phyloP scores from a whole-genome alignment of 1,140 invertebrate genomes.

The Drosophila neocordata region DNA sequence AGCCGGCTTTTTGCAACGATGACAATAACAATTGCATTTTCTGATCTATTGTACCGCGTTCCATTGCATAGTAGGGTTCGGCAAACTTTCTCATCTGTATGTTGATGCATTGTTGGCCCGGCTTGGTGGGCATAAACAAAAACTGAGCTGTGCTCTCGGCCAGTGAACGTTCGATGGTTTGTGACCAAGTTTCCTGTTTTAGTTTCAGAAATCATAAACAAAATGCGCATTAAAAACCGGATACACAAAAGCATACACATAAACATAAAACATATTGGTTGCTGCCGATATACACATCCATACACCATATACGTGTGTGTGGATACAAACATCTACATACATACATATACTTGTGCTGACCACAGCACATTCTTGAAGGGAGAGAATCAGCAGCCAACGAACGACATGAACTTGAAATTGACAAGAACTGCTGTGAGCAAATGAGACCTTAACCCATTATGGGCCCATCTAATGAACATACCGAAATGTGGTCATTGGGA shows the following conservation, averaged over 20 bases:
- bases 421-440: conserved; percentile 4
- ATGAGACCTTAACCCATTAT: conserved; percentile 38
- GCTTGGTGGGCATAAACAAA: conserved; percentile 67
- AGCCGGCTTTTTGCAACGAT: conserved; percentile 44
- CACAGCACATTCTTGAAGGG: conserved; percentile 47
- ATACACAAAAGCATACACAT: conserved; percentile 30
- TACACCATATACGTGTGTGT: neutral
- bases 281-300: conserved; percentile 5
- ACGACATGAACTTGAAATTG: conserved; percentile 9
- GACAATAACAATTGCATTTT: conserved; percentile 66
- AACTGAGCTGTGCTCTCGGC: conserved; percentile 73
- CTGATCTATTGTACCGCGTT: conserved; percentile 70
- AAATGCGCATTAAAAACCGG: conserved; percentile 40
- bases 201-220: conserved; percentile 31
- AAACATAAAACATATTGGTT: conserved; percentile 14
- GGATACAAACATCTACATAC: neutral
- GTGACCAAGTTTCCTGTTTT: conserved; percentile 74
- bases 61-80: conserved; percentile 74
- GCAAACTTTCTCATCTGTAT: conserved; percentile 60
- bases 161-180: conserved; percentile 67
- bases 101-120: conserved; percentile 55
- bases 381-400: conserved; percentile 9
- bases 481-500: too few species aligned
- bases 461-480: too few species aligned
- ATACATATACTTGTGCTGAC: conserved; percentile 26